phyloP scores from a whole-genome alignment of 2,888 invertebrate species.

The Melitaea athalia region DNA sequence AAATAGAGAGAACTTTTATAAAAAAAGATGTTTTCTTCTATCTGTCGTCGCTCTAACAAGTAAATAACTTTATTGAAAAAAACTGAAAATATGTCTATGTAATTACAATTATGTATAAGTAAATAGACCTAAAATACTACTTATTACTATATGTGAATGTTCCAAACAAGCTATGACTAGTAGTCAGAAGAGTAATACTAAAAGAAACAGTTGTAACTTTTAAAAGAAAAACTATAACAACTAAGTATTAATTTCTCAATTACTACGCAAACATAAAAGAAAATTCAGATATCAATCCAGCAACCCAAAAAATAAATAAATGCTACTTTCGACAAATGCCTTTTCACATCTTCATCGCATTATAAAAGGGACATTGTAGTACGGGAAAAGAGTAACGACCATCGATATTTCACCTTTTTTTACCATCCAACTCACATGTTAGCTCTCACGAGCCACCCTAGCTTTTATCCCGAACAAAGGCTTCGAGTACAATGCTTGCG shows the following conservation, averaged over 20 bases:
- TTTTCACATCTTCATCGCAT: conserved; percentile 13
- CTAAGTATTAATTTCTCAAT: background rate
- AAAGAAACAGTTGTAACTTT: too few species aligned
- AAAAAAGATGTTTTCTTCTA: too few species aligned
- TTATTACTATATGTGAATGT: too few species aligned
- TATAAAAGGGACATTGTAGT: conserved; percentile 9
- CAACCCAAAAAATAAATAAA: background rate
- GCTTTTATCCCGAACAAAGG: conserved; percentile 60
- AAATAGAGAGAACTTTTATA: too few species aligned
- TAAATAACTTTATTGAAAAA: too few species aligned
- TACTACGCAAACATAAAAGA: background rate
- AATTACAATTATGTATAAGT: too few species aligned
- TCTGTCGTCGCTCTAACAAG: too few species aligned
- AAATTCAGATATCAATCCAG: background rate
- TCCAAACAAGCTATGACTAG: too few species aligned
- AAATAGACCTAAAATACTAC: too few species aligned
- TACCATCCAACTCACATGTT: conserved; percentile 54
- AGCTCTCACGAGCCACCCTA: conserved; percentile 70
- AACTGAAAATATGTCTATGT: too few species aligned
- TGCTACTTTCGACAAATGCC: background rate
- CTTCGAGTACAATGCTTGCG: conserved; percentile 61
- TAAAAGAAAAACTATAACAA: too few species aligned
- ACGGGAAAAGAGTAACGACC: conserved; percentile 33
- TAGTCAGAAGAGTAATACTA: too few species aligned
- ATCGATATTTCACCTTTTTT: conserved; percentile 33